phyloP scores from a whole-genome alignment of 2,113 vertebrate genomes.

The Labeo catla region DNA sequence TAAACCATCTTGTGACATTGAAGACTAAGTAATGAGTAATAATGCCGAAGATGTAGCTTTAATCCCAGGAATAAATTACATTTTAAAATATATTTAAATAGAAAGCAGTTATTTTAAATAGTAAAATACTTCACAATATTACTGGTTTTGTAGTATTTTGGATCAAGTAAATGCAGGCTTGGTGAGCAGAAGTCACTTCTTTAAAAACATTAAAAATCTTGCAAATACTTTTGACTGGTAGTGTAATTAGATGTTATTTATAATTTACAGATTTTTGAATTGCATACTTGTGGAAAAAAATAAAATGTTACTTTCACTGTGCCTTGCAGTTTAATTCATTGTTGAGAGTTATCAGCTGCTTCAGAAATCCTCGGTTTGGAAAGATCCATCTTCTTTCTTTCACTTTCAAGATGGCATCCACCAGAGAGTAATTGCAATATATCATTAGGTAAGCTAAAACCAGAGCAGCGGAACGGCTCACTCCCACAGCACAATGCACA shows the following conservation, averaged over 20 bases:
- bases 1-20: no score
- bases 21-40: no score
- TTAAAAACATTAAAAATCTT: no score
- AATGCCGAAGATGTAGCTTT: no score
- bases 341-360: slow-evolving; percentile 63
- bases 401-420: slow-evolving; percentile 63
- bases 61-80: no score
- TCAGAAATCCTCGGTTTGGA: slow-evolving; percentile 69
- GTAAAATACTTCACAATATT: no score
- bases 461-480: slow-evolving; percentile 68
- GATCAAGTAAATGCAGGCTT: no score
- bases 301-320: neutral
- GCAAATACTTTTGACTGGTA: no score
- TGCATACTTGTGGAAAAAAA: neutral
- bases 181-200: no score
- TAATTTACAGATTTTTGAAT: neutral
- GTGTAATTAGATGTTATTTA: neutral
- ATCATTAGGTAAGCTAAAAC: slow-evolving; percentile 72
- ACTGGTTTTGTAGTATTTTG: no score
- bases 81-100: no score
- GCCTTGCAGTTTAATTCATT: slow-evolving; percentile 26
- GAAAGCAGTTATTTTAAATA: no score
- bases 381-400: slow-evolving; percentile 69
- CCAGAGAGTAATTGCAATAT: slow-evolving; percentile 62
- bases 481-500: slow-evolving; percentile 70